Evolutionary conservation across 2,888 invertebrate species (phyloP), one percentile per base, ranked within the genome.

Genomic region (Phlogophora meticulosa): DNA sequence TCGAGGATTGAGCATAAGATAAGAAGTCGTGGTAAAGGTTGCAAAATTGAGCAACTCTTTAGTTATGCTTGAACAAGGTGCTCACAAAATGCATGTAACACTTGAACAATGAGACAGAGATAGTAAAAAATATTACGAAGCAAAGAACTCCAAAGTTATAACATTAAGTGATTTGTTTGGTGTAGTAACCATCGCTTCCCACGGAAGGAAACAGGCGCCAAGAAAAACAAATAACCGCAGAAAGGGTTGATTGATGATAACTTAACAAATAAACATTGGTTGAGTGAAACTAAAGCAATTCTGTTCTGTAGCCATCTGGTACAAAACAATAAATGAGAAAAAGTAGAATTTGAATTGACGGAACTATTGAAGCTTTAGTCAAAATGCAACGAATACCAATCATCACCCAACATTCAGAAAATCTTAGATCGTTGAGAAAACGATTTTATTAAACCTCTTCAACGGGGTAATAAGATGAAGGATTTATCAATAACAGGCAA

Each of bases 401-500:
- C 5, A 36, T 1, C 1, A n/a, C n/a, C 10, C 20, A 28, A 36
- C 15, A 38, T 32, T 7, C 5, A 22, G 3, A 52, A 40, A 46
- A 11, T 15, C 15, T 43, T 0, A 48, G 1, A 22, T 32, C 4
- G 32, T 34, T 34, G 13, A 3, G 15, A 4, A 3, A 2, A 42
- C 24, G 36, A 36, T 36, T 52, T 42, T 7, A 10, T 20, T 24
- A 36, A n/a, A 51, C 45, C 11, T 7, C 48, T 49, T 15, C 48
- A 34, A 40, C 15, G 7, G 38, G 20, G 34, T 48, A 42, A 53
- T 45, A n/a, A 60, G 48, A 64, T 76, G 46, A 52, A 69, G 62
- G 32, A 46, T 60, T 55, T 73, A 73, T 72, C 61, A 64, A 71
- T 71, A 57, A 67, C 55, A 63, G 67, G 59, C 49, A 55, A 72